Evolutionary conservation across 2,888 invertebrate species (phyloP).

Genomic region (Drosophila tanythrix): DNA sequence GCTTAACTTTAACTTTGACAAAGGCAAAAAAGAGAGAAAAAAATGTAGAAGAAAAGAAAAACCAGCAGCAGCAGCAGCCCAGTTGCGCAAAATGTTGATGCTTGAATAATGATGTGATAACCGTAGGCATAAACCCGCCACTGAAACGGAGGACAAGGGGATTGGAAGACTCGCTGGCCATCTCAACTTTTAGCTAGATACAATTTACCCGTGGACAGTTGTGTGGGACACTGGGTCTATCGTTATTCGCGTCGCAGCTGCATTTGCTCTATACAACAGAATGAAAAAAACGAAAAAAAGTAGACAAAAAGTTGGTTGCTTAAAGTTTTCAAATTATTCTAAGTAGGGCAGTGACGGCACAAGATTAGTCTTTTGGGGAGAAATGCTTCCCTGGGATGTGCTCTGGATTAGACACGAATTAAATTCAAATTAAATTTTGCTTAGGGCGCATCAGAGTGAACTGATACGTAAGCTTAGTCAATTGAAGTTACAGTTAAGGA

Average conservation of each 20-base stretch:
- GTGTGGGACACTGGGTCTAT: conserved; percentile 25
- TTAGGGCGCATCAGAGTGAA: conserved; percentile 76
- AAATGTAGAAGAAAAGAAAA: conserved; percentile 13
- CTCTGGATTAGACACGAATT: conserved; percentile 62
- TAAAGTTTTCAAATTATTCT: conserved; percentile 79
- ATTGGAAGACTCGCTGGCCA: conserved; percentile 6
- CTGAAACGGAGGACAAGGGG: conserved; percentile 26
- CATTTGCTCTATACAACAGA: conserved; percentile 44
- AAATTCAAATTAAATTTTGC: conserved; percentile 75
- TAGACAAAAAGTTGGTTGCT: conserved; percentile 54
- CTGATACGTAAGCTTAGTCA: conserved; percentile 64
- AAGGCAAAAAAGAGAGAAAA: conserved; percentile 49
- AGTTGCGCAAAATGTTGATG: conserved; percentile 73
- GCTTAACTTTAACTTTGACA: conserved; percentile 79
- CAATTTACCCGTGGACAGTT: conserved; percentile 51
- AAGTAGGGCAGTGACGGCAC: conserved; percentile 68
- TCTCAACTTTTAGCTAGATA: conserved; percentile 60
- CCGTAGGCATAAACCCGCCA: conserved; percentile 78
- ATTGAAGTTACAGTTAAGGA: conserved; percentile 51
- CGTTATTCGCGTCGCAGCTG: conserved; percentile 65
- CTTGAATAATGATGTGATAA: conserved; percentile 80
- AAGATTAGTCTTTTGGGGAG: conserved; percentile 61
- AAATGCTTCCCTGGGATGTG: conserved; percentile 39
- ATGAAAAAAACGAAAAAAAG: neutral
- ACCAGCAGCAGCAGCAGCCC: conserved; percentile 35